These are phyloP conservation scores for Polydrusus cervinus DNA, from an alignment of 2,888 invertebrate genomes.

Conservation along the genomic window DNA sequence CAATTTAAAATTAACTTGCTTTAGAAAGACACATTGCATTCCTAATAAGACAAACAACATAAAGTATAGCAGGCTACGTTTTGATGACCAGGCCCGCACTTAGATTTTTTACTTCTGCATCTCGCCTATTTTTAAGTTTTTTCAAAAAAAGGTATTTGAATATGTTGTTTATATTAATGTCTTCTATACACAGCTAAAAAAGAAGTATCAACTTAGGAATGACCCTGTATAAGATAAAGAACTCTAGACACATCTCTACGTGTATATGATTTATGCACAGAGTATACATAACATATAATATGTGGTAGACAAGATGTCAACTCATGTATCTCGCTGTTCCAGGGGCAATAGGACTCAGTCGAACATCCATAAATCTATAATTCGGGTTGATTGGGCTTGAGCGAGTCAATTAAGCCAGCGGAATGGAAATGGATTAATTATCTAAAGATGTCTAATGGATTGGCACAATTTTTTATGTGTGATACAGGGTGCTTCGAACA, in stretches of 20 bases:
- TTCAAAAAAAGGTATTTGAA: too few relatives aligned
- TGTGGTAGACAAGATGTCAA: conserved; percentile 49
- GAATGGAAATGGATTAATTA: conserved; percentile 49
- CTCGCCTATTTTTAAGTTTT: too few relatives aligned
- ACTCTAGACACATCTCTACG: conserved; percentile 26
- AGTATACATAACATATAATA: conserved; percentile 25
- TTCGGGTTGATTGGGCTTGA: conserved; percentile 44
- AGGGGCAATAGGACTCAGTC: conserved; percentile 27
- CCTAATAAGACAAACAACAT: too few relatives aligned
- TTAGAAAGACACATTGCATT: too few relatives aligned
- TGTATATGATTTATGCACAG: conserved; percentile 44
- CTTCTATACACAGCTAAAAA: too few relatives aligned
- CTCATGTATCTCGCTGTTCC: conserved; percentile 35
- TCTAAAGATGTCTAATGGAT: conserved; percentile 45
- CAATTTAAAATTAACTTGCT: too few relatives aligned
- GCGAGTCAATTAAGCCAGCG: conserved; percentile 47
- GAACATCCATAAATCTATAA: conserved; percentile 53
- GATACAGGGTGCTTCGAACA: too few relatives aligned
- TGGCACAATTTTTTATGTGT: background rate
- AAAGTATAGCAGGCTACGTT: too few relatives aligned
- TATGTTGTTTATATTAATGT: too few relatives aligned
- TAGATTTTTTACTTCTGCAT: too few relatives aligned
- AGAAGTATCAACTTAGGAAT: too few relatives aligned
- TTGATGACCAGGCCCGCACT: too few relatives aligned
- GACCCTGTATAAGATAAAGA: background rate